Base-by-base conservation (phyloP, 2,888 invertebrate species). In the Eucriotettix oculatus region DNA sequence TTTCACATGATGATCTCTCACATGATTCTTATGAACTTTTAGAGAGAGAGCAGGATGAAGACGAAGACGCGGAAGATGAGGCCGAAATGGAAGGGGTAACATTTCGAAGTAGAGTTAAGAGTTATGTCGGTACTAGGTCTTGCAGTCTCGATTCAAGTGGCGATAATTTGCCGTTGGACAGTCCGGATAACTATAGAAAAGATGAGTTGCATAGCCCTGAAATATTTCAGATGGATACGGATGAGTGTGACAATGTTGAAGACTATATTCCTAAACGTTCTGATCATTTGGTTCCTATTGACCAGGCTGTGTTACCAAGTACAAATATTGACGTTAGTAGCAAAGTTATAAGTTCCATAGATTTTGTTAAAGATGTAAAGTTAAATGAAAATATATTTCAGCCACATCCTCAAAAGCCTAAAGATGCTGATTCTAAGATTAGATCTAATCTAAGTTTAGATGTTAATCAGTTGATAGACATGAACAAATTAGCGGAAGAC, bases 21-120 rank as follows among this genome's bases (percentile, higher is more conserved):
- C 90, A 91, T 72, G 91, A 91, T 72, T 90, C 90, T 68, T 91
- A 91, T 72, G 91, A 91, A 71, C 74, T 91, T 40, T 76, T 90
- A 63, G 90, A 90, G 71, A 85, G 86, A 69, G 85, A 85, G 62
- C 82, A 82, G 67, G 85, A 83, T 68, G 80, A 81, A 68, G 78
- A 74, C 61, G 76, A 78, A 59, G 75, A 76, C 64, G 71, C 69
- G 60, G 71, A 71, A 10, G 71, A 72, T 53, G 74, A 61, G 55
- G 55, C 53, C 12, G 61, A 61, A 10, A 52, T 52, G 40, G 61
- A 59, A n/a, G 57, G 52, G 43, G 59, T 58, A 43, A 54, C 42
- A 17, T 12, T 42, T 14, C 29, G 42, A 11, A 16, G 43, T 29
- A 61, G 58, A 56, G 52, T 61, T 41, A 61, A 58, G 29, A 54